These are phyloP conservation scores for Pemphredon lugubris DNA, from an alignment of 2,888 invertebrate genomes.

Conservation along the genomic window DNA sequence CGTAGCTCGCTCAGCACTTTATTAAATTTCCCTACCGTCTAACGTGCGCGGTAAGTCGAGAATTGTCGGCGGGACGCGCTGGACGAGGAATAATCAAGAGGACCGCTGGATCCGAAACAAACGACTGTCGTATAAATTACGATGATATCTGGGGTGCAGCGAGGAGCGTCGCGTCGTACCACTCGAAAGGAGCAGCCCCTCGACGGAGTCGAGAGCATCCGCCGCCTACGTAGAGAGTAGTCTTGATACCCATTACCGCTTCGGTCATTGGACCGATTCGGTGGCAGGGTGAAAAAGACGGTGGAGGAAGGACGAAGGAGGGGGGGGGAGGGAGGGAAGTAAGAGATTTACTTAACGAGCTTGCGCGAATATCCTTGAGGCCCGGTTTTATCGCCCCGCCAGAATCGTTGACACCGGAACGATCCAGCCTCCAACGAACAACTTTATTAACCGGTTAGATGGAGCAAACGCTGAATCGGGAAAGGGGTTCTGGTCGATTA, in stretches of 20 bases:
- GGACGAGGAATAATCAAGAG: conserved; percentile 56
- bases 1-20: too few relatives aligned
- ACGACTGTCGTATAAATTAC: conserved; percentile 68
- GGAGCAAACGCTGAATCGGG: background rate
- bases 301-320: conserved; percentile 5
- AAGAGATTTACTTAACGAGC: conserved; percentile 61
- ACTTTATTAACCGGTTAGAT: conserved; percentile 40
- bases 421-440: conserved; percentile 16
- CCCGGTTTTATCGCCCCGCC: conserved; percentile 43
- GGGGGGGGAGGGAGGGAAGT: too few relatives aligned
- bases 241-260: conserved; percentile 59
- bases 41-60: too few relatives aligned
- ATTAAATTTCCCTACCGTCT: too few relatives aligned
- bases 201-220: conserved; percentile 18
- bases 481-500: too few relatives aligned
- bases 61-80: too few relatives aligned
- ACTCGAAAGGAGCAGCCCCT: conserved; percentile 41
- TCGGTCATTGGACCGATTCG: conserved; percentile 42
- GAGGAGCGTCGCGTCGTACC: conserved; percentile 19
- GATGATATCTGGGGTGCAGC: conserved; percentile 60
- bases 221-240: too few relatives aligned
- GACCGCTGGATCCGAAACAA: conserved; percentile 62
- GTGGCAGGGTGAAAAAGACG: too few relatives aligned
- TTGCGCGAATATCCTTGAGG: conserved; percentile 32
- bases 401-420: conserved; percentile 28